These are phyloP conservation scores for Artemia sinica DNA, from an alignment of 2,888 invertebrate species.

Conservation along the genomic window DNA sequence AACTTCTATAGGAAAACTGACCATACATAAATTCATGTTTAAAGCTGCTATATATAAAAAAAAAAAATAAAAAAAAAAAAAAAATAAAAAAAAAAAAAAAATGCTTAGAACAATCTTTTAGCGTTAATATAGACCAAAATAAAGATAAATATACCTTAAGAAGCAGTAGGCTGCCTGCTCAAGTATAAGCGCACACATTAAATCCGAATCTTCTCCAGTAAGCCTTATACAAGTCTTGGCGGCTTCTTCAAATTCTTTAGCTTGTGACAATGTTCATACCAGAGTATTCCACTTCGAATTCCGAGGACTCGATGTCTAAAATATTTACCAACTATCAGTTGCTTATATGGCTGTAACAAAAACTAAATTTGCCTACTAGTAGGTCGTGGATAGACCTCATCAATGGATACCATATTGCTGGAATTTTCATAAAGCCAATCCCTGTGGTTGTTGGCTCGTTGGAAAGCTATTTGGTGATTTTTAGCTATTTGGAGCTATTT, in stretches of 20 bases:
- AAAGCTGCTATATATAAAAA: too few relatives aligned
- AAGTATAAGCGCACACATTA: slow-evolving; percentile 74
- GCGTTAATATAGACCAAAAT: neutral
- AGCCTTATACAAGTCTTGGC: slow-evolving; percentile 83
- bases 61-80: too few relatives aligned
- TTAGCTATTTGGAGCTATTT: too few relatives aligned
- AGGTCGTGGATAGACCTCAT: too few relatives aligned
- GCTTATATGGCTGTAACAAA: too few relatives aligned
- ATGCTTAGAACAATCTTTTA: too few relatives aligned
- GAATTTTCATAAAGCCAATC: neutral
- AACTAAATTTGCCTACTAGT: too few relatives aligned
- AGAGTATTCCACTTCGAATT: slow-evolving; percentile 72
- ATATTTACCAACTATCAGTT: neutral
- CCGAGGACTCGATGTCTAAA: slow-evolving; percentile 73
- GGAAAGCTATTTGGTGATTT: too few relatives aligned
- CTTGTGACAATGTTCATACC: slow-evolving; percentile 67
- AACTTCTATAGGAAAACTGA: too few relatives aligned
- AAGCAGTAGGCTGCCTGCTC: slow-evolving; percentile 93
- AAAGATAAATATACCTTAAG: slow-evolving; percentile 35
- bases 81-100: too few relatives aligned
- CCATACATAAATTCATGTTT: too few relatives aligned
- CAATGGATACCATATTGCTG: too few relatives aligned
- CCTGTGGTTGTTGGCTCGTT: neutral
- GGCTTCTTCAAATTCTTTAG: slow-evolving; percentile 69
- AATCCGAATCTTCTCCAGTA: slow-evolving; percentile 93